These are phyloP conservation scores for Aradus depressus DNA, from an alignment of 2,888 invertebrate genomes.

Conservation along the genomic window DNA sequence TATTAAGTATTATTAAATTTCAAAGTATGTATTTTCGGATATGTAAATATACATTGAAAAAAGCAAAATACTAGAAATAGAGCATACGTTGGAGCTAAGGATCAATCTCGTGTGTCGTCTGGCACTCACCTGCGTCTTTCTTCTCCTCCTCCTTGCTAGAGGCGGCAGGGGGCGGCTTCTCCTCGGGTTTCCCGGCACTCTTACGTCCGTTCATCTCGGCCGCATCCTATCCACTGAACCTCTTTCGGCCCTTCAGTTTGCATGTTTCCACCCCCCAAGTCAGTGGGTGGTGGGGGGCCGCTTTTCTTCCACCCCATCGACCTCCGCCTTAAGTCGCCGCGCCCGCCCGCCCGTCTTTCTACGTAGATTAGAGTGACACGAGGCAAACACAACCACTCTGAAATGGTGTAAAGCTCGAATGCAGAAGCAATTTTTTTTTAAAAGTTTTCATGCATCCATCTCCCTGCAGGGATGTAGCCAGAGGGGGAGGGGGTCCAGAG, in stretches of 20 bases:
- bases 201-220: conserved; percentile 23
- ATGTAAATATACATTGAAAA: no score
- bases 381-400: no score
- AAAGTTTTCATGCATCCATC: no score
- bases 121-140: conserved; percentile 6
- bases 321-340: background rate
- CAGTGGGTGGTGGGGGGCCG: no score
- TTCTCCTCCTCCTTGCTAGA: conserved; percentile 19
- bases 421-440: no score
- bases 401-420: no score
- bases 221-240: conserved; percentile 26
- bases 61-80: no score
- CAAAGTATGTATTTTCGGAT: no score
- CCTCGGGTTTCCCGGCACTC: conserved; percentile 27
- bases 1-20: no score
- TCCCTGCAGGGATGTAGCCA: no score
- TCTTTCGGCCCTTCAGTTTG: background rate
- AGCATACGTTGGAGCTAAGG: conserved; percentile 20
- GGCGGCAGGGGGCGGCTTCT: conserved; percentile 26
- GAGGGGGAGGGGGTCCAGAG: no score
- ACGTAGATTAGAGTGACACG: background rate
- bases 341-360: background rate
- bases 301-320: no score
- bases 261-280: conserved; percentile 3
- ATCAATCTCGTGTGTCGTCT: conserved; percentile 20